Conservation (phyloP, 2,888 invertebrate genomes). For the Dasypogon diadema region DNA sequence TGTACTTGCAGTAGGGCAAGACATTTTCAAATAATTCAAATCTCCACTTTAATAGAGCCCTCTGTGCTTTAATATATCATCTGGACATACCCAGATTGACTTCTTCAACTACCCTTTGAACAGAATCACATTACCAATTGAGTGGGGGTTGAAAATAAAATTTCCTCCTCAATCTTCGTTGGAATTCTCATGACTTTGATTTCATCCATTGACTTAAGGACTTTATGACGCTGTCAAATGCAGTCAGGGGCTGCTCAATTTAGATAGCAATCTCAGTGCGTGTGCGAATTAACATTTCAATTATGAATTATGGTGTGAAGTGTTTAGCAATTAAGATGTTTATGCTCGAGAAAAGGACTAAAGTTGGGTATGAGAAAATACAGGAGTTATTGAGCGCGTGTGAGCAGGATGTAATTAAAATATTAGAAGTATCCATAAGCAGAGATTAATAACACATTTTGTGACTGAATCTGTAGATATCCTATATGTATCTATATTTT, state of each 20-base stretch:
- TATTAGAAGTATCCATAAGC: too few species aligned
- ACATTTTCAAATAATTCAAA: conserved; percentile 25
- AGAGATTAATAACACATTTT: too few species aligned
- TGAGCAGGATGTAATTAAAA: too few species aligned
- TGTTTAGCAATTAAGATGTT: too few species aligned
- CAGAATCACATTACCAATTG: conserved; percentile 1
- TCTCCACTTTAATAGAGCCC: neutral
- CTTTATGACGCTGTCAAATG: conserved; percentile 49
- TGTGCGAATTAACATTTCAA: conserved; percentile 39
- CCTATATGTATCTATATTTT: too few species aligned
- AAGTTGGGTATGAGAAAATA: too few species aligned
- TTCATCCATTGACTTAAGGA: conserved; percentile 47
- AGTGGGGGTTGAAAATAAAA: neutral
- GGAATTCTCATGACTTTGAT: conserved; percentile 6
- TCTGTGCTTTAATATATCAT: neutral
- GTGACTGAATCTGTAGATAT: too few species aligned
- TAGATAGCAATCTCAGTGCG: conserved; percentile 18
- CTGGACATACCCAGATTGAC: neutral
- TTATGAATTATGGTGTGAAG: conserved; percentile 5
- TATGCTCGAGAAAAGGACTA: too few species aligned
- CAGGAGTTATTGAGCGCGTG: too few species aligned
- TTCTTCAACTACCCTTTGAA: neutral
- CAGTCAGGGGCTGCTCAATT: conserved; percentile 32
- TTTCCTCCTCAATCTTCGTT: neutral
- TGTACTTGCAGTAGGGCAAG: neutral